phyloP scores from a whole-genome alignment of 2,797 vertebrate species.

The Pangasius sanitwongsei region DNA sequence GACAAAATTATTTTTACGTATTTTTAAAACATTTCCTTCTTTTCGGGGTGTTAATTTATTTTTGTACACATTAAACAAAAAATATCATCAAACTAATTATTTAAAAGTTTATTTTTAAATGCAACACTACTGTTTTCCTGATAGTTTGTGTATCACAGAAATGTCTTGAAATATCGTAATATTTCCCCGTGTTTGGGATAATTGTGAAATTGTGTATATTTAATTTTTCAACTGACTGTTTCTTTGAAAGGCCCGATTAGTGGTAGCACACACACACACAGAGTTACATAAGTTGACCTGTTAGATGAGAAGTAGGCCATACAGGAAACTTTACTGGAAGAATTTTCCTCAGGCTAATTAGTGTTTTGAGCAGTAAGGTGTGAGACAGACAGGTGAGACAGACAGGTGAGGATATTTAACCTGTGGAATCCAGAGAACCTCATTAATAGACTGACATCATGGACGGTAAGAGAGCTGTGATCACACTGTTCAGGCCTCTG shows the following conservation, averaged over 20 bases:
- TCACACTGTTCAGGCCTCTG: slow-evolving; percentile 15
- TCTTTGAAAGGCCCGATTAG: neutral
- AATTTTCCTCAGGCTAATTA: neutral
- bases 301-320: neutral
- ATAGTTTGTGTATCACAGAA: neutral
- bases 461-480: neutral
- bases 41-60: neutral
- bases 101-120: too few relatives aligned
- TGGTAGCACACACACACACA: neutral
- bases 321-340: neutral
- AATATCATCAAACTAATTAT: too few relatives aligned
- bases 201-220: neutral
- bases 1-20: neutral
- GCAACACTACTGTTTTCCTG: neutral
- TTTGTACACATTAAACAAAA: too few relatives aligned
- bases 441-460: neutral
- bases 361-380: neutral
- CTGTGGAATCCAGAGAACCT: neutral
- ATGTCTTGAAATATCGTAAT: neutral
- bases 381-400: slow-evolving; percentile 10
- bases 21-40: neutral
- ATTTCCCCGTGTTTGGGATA: neutral
- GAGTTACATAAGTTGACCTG: neutral
- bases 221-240: neutral
- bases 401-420: neutral